Conservation (phyloP, 2,888 invertebrate genomes). For the Tinea pellionella region DNA sequence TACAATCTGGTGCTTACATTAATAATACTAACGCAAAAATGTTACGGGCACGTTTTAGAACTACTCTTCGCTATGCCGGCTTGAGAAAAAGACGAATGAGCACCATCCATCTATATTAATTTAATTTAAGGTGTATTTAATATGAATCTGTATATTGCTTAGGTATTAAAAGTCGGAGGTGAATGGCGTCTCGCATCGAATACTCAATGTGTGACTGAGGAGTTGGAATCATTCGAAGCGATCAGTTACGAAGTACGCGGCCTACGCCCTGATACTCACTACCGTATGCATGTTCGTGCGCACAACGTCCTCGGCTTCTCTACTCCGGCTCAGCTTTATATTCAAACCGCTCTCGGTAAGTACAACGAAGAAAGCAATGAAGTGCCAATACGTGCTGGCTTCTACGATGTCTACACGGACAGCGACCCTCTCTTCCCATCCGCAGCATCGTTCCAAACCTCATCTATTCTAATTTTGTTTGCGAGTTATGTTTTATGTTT, state of each 20-base stretch:
- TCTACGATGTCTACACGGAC: slow-evolving; percentile 62
- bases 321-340: slow-evolving; percentile 78
- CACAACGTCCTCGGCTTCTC: slow-evolving; percentile 89
- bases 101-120: too few species aligned
- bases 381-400: slow-evolving; percentile 54
- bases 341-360: slow-evolving; percentile 92
- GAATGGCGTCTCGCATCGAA: slow-evolving; percentile 71
- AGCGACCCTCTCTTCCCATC: slow-evolving; percentile 40
- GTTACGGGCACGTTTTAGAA: too few species aligned
- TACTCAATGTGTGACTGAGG: slow-evolving; percentile 69
- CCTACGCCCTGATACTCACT: slow-evolving; percentile 82
- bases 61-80: too few species aligned
- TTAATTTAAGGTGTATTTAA: too few species aligned
- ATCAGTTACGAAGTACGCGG: slow-evolving; percentile 75
- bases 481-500: slow-evolving; percentile 40
- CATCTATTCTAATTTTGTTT: slow-evolving; percentile 39
- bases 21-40: too few species aligned
- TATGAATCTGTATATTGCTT: slow-evolving; percentile 14
- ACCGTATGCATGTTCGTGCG: slow-evolving; percentile 86
- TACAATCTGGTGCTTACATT: too few species aligned
- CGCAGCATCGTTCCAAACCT: slow-evolving; percentile 35
- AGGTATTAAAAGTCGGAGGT: slow-evolving; percentile 76
- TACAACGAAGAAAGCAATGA: slow-evolving; percentile 62
- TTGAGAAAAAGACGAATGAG: too few species aligned
- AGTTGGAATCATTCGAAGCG: slow-evolving; percentile 72